Percentiles rank a stretch among this genome's conserved stretches.
These are phyloP conservation scores for Danio jaintianensis DNA, from an alignment of 2,797 vertebrate species.

Conservation along the genomic window DNA sequence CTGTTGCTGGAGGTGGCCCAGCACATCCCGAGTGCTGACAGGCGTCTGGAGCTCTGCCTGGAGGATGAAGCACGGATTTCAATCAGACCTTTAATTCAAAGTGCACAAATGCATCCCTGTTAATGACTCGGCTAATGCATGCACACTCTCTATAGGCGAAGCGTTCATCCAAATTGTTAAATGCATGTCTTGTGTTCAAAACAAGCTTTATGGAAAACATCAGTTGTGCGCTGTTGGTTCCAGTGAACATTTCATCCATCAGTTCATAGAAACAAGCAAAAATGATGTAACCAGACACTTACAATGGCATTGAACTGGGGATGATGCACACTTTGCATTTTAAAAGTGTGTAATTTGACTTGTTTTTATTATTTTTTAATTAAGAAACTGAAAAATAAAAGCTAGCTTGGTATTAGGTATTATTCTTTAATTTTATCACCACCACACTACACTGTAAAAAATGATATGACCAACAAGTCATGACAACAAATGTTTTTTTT, in stretches of 20 bases:
- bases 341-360: background rate
- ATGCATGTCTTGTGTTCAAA: background rate
- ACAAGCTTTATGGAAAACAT: slow-evolving; percentile 6
- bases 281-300: background rate
- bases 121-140: slow-evolving; percentile 17
- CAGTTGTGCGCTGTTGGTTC: background rate
- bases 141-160: background rate
- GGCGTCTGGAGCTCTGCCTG: slow-evolving; percentile 75
- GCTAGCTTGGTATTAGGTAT: background rate
- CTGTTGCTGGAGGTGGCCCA: slow-evolving; percentile 75
- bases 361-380: too few species aligned
- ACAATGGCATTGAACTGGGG: background rate
- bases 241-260: background rate
- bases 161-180: slow-evolving; percentile 17
- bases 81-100: slow-evolving; percentile 29
- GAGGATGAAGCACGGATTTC: background rate
- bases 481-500: too few species aligned
- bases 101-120: slow-evolving; percentile 16
- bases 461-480: too few species aligned
- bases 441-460: too few species aligned
- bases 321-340: background rate
- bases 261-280: background rate
- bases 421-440: background rate
- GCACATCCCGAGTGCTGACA: slow-evolving; percentile 73
- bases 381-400: too few species aligned